These are phyloP conservation scores for Ctenopoma kingsleyae DNA, from an alignment of 2,797 vertebrate species.

Conservation along the genomic window DNA sequence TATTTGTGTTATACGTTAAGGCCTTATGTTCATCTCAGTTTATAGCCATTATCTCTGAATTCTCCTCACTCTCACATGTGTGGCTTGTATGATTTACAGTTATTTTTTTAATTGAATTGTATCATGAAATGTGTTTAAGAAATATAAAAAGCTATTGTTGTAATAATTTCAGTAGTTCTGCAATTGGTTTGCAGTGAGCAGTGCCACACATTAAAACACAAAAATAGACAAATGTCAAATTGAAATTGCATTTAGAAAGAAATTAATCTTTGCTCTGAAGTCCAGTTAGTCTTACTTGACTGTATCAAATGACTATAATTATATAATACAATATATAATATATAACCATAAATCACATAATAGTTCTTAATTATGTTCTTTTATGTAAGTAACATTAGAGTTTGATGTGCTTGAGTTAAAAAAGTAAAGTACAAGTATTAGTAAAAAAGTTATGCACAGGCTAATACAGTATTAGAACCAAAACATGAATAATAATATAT, in stretches of 20 bases:
- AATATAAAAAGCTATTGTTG: background rate
- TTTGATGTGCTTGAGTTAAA: conserved; percentile 1
- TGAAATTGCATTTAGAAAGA: conserved; percentile 25
- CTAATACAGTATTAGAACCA: no score
- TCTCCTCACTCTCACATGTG: background rate
- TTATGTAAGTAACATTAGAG: conserved; percentile 8
- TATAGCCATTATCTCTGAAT: conserved; percentile 6
- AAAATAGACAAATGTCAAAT: conserved; percentile 25
- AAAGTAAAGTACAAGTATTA: no score
- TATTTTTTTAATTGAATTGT: conserved; percentile 6
- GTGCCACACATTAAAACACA: background rate
- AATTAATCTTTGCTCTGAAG: conserved; percentile 26
- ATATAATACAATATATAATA: no score
- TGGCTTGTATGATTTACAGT: conserved; percentile 6
- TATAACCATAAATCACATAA: no score
- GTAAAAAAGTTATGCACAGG: no score
- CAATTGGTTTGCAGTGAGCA: conserved; percentile 8
- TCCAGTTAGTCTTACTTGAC: conserved; percentile 28
- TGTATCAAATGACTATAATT: conserved; percentile 36
- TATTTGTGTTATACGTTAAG: conserved; percentile 21
- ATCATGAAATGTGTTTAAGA: conserved; percentile 21
- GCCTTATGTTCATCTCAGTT: conserved; percentile 38
- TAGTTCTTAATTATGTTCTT: conserved; percentile 28
- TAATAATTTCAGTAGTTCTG: background rate
- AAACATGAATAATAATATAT: background rate